Evolutionary conservation across 2,888 invertebrate species (phyloP), one percentile per base, ranked within the genome.

Genomic region (Pollenia amentaria): DNA sequence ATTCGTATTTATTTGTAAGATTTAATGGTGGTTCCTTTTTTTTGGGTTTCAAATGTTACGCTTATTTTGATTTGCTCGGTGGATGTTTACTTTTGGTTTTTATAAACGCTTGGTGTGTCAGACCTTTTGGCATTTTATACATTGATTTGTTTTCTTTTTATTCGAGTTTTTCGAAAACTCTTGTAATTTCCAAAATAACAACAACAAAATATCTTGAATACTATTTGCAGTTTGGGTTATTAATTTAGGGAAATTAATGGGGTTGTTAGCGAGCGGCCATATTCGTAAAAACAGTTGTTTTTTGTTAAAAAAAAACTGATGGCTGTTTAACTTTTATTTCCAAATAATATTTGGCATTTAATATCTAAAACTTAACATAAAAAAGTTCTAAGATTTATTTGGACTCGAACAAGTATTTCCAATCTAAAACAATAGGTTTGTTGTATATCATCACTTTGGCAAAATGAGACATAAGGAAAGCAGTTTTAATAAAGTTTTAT

Each of bases 101-200:
- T 92, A 92, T 90, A 90, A 90, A 92, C 92, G 92, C 92, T 90
- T 92, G 92, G 92, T 92, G 92, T 91, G 85, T 87, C 87, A 86
- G 85, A 85, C 76, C 70, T 70, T 79, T 76, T 72, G 77, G 69
- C 75, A 55, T 77, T 69, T 72, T 44, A 55, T 75, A 42, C 38
- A 46, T 46, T 77, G 46, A 84, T 64, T 75, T 55, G 29, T n/a
- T 11, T 44, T 55, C 57, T 78, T 57, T 29, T 29, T 29, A 29
- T 29, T 65, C 12, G 8, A 21, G 53, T 21, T 75, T 67, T 65
- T 46, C 40, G 53, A 40, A 65, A 46, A 44, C n/a, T 79, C 12
- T 40, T 69, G 46, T 44, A n/a, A 48, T 79, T 60, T 75, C 40
- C 18, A 42, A 1, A 38, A 44, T 12, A 62, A 57, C 51, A 60